Percentiles rank a stretch among this genome's conserved stretches.
phyloP scores from a whole-genome alignment of 2,888 invertebrate species.

The Trilocha varians region DNA sequence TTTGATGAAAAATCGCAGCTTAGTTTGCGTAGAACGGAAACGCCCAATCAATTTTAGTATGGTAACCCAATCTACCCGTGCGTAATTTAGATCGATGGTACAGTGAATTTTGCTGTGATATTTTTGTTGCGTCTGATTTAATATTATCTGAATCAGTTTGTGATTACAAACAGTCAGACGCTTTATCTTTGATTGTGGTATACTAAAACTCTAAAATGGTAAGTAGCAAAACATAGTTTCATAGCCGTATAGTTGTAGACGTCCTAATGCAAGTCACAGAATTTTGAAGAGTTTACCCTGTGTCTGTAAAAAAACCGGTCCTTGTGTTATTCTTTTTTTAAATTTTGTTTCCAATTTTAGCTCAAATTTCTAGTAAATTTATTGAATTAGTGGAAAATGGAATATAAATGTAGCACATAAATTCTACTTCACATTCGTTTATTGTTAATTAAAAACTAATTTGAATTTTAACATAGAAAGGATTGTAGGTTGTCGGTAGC shows the following conservation, averaged over 20 bases:
- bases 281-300: not conserved
- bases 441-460: no score
- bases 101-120: slow-evolving; percentile 21
- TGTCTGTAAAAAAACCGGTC: not conserved
- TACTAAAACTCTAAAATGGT: slow-evolving; percentile 22
- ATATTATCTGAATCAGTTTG: slow-evolving; percentile 11
- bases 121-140: slow-evolving; percentile 25
- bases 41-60: not conserved
- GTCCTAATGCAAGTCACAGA: not conserved
- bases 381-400: not conserved
- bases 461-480: no score
- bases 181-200: slow-evolving; percentile 1
- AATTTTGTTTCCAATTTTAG: not conserved
- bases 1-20: no score
- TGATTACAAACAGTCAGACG: slow-evolving; percentile 1
- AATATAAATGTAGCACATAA: no score
- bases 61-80: slow-evolving; percentile 18
- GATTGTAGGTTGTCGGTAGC: no score
- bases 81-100: slow-evolving; percentile 32
- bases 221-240: not conserved
- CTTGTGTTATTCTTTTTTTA: not conserved
- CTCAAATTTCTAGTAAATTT: not conserved
- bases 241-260: not conserved
- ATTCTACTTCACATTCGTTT: no score
- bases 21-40: no score